Percentiles rank a stretch among this genome's conserved stretches.
phyloP scores from a whole-genome alignment of 1,140 invertebrate species.

The Halyomorpha halys region DNA sequence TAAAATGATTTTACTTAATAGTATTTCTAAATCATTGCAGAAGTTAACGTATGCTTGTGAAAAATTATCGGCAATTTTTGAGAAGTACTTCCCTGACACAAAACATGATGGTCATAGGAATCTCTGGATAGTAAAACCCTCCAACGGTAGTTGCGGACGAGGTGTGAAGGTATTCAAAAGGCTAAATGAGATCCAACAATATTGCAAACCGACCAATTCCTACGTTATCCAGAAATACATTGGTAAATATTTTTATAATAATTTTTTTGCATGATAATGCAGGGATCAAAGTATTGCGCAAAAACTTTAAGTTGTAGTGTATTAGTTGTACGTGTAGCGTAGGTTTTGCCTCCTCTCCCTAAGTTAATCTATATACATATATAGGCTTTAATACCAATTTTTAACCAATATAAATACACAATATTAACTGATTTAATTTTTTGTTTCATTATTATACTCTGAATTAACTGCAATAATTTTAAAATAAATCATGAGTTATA shows the following conservation, averaged over 20 bases:
- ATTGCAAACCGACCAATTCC: slow-evolving; percentile 52
- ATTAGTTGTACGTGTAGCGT: too few species aligned
- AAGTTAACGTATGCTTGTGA: slow-evolving; percentile 39
- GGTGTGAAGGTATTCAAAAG: slow-evolving; percentile 81
- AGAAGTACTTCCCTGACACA: slow-evolving; percentile 50
- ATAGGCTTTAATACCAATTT: too few species aligned
- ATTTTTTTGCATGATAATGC: not conserved
- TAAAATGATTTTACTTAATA: too few species aligned
- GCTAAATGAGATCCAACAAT: slow-evolving; percentile 67
- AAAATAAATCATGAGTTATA: too few species aligned
- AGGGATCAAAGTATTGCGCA: too few species aligned
- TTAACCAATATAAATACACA: too few species aligned
- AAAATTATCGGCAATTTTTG: slow-evolving; percentile 28
- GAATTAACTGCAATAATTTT: too few species aligned
- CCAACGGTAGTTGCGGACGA: slow-evolving; percentile 81
- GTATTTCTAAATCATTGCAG: slow-evolving; percentile 28
- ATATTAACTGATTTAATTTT: too few species aligned
- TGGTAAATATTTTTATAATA: slow-evolving; percentile 44
- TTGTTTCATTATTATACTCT: too few species aligned
- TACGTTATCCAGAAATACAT: slow-evolving; percentile 94
- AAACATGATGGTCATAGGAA: slow-evolving; percentile 73
- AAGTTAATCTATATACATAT: too few species aligned
- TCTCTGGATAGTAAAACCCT: slow-evolving; percentile 92
- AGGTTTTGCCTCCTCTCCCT: too few species aligned
- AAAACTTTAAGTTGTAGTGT: too few species aligned